Percentiles rank a stretch among this genome's conserved stretches.
phyloP scores from a whole-genome alignment of 2,113 vertebrate genomes.

The Pterocles gutturalis region DNA sequence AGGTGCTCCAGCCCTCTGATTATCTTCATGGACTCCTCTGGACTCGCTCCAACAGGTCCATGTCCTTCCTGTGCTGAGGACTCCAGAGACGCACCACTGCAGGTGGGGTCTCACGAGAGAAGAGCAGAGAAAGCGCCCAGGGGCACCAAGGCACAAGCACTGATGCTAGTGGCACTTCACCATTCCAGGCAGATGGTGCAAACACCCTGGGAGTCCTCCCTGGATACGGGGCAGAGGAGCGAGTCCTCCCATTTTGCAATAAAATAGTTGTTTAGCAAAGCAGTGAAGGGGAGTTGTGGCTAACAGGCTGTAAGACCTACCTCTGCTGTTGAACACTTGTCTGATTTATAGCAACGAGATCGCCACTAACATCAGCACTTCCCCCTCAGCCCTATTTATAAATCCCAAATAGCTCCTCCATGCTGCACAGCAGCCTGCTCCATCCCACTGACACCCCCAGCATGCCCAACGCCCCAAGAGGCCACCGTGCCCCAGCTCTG shows the following conservation, averaged over 20 bases:
- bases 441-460: neutral
- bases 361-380: neutral
- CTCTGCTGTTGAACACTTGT: neutral
- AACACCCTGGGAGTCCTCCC: neutral
- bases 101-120: too few species aligned
- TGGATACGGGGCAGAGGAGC: rapidly evolving
- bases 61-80: too few species aligned
- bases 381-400: conserved; percentile 1
- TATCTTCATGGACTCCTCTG: too few species aligned
- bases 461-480: neutral
- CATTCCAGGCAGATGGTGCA: rapidly evolving
- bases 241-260: rapidly evolving
- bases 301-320: neutral
- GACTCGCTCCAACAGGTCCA: too few species aligned
- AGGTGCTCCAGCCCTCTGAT: too few species aligned
- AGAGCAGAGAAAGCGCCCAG: neutral
- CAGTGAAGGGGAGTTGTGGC: neutral
- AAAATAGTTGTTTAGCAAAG: neutral
- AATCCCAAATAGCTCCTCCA: neutral
- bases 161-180: neutral
- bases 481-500: neutral
- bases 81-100: too few species aligned
- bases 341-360: neutral
- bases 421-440: neutral
- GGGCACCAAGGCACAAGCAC: neutral